Conservation (phyloP, 2,888 invertebrate genomes). For the Pycnomerus fuliginosus region DNA sequence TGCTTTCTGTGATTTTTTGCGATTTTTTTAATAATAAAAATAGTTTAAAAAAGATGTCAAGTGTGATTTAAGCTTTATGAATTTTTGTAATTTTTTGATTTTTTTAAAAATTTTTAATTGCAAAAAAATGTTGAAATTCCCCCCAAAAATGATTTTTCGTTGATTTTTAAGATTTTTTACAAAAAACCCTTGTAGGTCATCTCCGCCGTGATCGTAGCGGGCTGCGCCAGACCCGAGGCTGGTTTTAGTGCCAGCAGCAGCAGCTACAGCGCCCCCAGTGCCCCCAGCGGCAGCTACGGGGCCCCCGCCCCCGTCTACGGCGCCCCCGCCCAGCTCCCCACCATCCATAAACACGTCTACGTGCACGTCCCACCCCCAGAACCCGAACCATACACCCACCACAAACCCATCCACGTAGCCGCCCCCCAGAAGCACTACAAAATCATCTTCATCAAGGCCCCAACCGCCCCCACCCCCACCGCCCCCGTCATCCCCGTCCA, state of each 20-base stretch:
- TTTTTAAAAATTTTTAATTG: no score
- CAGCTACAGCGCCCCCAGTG: constrained; percentile 39
- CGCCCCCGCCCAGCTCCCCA: constrained; percentile 71
- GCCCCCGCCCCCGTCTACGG: constrained; percentile 68
- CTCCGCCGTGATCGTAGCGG: constrained; percentile 42
- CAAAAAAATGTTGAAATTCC: no score
- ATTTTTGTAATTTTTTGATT: no score
- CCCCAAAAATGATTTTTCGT: constrained; percentile 4
- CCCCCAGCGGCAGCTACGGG: constrained; percentile 47
- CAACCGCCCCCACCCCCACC: constrained; percentile 76
- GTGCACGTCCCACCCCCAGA: constrained; percentile 89
- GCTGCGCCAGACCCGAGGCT: constrained; percentile 50
- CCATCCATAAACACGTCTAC: constrained; percentile 87
- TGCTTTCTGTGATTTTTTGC: neutral
- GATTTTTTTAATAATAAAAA: neutral
- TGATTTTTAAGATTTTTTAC: neutral
- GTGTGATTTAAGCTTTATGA: no score
- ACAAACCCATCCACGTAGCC: constrained; percentile 57
- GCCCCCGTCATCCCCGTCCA: constrained; percentile 79
- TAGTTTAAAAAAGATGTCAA: no score
- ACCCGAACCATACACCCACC: constrained; percentile 71
- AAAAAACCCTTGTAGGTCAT: constrained; percentile 10
- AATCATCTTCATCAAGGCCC: constrained; percentile 83
- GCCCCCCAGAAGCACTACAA: constrained; percentile 80
- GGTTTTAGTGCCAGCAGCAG: no score